Evolutionary conservation across 2,113 vertebrate species (phyloP).

Genomic region (Tachysurus fulvidraco): DNA sequence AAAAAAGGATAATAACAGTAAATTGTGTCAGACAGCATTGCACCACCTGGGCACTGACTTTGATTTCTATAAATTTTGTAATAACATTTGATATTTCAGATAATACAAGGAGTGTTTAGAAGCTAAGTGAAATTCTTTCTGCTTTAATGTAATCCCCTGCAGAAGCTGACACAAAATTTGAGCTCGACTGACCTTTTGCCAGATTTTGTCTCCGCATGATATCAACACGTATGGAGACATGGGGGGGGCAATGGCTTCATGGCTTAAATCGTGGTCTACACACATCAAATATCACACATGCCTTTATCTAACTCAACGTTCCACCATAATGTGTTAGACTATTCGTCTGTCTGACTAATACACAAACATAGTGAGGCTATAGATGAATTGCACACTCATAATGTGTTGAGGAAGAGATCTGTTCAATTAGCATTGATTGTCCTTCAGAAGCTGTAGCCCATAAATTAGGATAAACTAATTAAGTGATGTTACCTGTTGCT

Average conservation of each 20-base stretch:
- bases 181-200: background rate
- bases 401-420: constrained; percentile 7
- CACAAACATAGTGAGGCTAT: background rate
- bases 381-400: background rate
- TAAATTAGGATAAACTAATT: background rate
- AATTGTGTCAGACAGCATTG: background rate
- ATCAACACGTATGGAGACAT: background rate
- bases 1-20: background rate
- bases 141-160: background rate
- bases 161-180: background rate
- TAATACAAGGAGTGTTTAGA: background rate
- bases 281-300: background rate
- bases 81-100: background rate
- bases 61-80: background rate
- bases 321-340: background rate
- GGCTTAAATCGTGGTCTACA: background rate
- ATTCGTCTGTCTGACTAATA: background rate
- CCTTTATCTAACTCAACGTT: background rate
- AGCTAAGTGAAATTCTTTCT: background rate
- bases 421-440: constrained; percentile 19
- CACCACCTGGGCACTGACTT: background rate
- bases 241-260: background rate
- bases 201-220: background rate
- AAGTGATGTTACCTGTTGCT: background rate
- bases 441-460: background rate